Percentiles rank a stretch among this genome's conserved stretches.
phyloP scores from a whole-genome alignment of 1,140 invertebrate species.

The Polyergus mexicanus region DNA sequence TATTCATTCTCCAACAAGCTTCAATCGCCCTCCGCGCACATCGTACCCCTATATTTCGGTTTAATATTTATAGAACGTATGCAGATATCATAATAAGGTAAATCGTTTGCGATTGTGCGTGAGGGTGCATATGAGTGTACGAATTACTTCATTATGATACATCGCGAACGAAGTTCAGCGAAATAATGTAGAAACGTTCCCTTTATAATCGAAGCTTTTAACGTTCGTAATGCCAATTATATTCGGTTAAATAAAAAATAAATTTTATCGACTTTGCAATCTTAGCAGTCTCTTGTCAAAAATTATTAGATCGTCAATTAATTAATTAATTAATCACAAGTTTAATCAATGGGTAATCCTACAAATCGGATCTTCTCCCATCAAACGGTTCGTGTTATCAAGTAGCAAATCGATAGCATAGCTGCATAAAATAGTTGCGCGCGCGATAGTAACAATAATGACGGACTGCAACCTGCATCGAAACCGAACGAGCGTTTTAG shows the following conservation, averaged over 20 bases:
- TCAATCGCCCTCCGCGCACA: slow-evolving; percentile 64
- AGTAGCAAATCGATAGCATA: not conserved
- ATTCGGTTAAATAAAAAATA: slow-evolving; percentile 4
- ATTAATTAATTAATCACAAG: not conserved
- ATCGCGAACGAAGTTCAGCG: slow-evolving; percentile 9
- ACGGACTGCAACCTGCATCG: slow-evolving; percentile 20
- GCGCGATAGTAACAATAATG: slow-evolving; percentile 53
- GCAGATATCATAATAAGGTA: slow-evolving; percentile 58
- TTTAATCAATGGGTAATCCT: slow-evolving; percentile 8
- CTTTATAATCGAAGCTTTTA: slow-evolving; percentile 15
- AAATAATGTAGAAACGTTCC: slow-evolving; percentile 32
- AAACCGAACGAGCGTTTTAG: slow-evolving; percentile 61
- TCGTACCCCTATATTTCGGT: slow-evolving; percentile 59
- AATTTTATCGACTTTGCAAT: not conserved
- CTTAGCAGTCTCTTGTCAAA: not conserved
- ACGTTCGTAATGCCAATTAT: not conserved
- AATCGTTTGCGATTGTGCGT: slow-evolving; percentile 56
- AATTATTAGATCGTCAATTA: not conserved
- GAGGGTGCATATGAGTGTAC: slow-evolving; percentile 26
- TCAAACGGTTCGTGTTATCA: not conserved
- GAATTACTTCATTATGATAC: slow-evolving; percentile 34
- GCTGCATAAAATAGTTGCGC: slow-evolving; percentile 23
- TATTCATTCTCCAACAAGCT: slow-evolving; percentile 68
- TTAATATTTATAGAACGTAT: slow-evolving; percentile 52
- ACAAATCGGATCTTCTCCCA: not conserved